Evolutionary conservation across 2,797 vertebrate genomes (phyloP).

Genomic region (Esox masquinongy): DNA sequence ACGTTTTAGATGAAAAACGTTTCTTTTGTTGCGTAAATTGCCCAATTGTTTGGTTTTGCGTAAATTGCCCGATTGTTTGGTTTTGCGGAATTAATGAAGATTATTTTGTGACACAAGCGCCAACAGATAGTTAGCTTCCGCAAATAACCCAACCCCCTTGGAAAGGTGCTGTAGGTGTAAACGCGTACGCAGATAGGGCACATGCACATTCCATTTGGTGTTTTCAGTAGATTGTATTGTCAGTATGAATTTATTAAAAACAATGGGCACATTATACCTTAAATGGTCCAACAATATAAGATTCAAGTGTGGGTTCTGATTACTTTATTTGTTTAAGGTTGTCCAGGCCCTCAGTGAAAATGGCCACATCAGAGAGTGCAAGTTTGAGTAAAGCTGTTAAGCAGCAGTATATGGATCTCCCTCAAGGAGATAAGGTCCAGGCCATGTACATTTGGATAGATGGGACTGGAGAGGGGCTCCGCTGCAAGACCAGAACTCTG

Average conservation of each 20-base stretch:
- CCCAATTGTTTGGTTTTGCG: too few species aligned
- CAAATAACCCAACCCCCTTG: too few species aligned
- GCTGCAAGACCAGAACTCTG: slow-evolving; percentile 92
- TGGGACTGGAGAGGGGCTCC: slow-evolving; percentile 88
- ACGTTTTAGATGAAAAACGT: too few species aligned
- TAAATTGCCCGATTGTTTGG: too few species aligned
- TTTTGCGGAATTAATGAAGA: too few species aligned
- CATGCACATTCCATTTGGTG: background rate
- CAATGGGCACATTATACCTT: background rate
- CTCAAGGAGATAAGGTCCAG: slow-evolving; percentile 88
- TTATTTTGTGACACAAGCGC: too few species aligned
- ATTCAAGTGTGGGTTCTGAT: background rate
- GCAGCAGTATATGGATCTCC: slow-evolving; percentile 88
- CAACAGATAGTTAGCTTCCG: too few species aligned
- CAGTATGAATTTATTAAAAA: background rate
- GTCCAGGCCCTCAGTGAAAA: slow-evolving; percentile 51
- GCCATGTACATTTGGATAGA: slow-evolving; percentile 97
- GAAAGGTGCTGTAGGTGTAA: background rate
- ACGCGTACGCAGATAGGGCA: background rate
- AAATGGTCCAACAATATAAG: background rate
- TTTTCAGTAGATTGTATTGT: background rate
- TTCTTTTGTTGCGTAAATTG: too few species aligned
- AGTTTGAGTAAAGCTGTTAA: slow-evolving; percentile 91
- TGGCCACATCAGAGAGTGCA: slow-evolving; percentile 88
- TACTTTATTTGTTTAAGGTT: background rate